Conservation (phyloP, 2,888 invertebrate genomes). For the Diachrysia chrysitis region DNA sequence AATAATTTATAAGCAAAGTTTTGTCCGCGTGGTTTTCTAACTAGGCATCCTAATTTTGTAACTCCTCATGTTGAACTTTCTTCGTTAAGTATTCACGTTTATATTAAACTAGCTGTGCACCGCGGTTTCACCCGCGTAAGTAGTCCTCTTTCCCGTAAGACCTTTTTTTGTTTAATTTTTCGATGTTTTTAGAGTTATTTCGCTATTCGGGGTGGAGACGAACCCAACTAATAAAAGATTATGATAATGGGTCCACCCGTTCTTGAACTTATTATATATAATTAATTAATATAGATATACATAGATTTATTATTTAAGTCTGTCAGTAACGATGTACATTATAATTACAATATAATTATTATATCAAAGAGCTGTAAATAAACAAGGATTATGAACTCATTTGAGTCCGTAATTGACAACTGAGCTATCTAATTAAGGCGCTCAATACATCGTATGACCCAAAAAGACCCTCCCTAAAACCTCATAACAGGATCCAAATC, state of each 20-base stretch:
- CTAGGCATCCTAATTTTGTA: constrained; percentile 60
- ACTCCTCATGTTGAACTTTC: constrained; percentile 41
- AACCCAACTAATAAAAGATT: too few relatives aligned
- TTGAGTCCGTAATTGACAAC: neutral
- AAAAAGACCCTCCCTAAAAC: constrained; percentile 15
- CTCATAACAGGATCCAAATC: constrained; percentile 39
- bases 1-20: constrained; percentile 68
- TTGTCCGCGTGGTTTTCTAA: constrained; percentile 60
- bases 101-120: neutral
- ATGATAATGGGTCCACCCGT: too few relatives aligned
- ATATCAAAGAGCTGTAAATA: neutral
- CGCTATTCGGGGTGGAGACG: too few relatives aligned
- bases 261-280: too few relatives aligned
- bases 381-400: neutral
- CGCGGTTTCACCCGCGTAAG: neutral
- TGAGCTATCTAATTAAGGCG: constrained; percentile 12
- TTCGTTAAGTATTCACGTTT: constrained; percentile 17
- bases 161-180: too few relatives aligned
- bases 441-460: neutral
- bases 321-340: neutral
- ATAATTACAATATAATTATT: neutral
- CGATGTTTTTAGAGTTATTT: too few relatives aligned
- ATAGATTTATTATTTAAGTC: neutral
- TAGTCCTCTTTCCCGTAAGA: too few relatives aligned
- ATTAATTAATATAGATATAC: too few relatives aligned